Conservation (phyloP, 2,113 vertebrate genomes). For the Corythornis madagascariensis region DNA sequence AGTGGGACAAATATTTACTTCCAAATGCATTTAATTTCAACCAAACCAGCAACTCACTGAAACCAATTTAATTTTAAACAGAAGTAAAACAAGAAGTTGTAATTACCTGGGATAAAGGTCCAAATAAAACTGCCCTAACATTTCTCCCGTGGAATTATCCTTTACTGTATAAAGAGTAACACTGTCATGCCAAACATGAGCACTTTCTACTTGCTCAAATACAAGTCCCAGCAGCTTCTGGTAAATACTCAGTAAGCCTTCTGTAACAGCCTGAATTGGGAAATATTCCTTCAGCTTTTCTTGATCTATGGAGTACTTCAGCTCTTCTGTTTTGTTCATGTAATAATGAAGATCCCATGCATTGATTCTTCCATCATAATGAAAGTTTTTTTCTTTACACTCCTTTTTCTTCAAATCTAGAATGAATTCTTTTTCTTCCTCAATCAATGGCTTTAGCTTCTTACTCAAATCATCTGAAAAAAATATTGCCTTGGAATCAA, state of each 20-base stretch:
- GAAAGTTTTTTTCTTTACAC: constrained; percentile 80
- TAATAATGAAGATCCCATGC: constrained; percentile 95
- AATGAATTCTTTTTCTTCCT: constrained; percentile 87
- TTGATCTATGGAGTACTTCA: constrained; percentile 91
- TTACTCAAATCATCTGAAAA: constrained; percentile 84
- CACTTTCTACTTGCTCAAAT: constrained; percentile 79
- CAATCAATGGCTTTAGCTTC: constrained; percentile 83
- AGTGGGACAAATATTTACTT: not conserved
- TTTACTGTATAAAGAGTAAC: constrained; percentile 85
- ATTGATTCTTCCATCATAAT: constrained; percentile 87
- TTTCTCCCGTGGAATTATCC: constrained; percentile 82
- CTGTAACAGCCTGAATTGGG: constrained; percentile 88
- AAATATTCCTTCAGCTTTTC: constrained; percentile 94
- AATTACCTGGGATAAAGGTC: constrained; percentile 92
- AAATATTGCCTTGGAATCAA: not conserved
- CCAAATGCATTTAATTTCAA: not conserved
- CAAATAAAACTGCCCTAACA: constrained; percentile 92
- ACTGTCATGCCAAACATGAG: constrained; percentile 87
- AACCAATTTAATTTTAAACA: not conserved
- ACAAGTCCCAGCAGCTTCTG: constrained; percentile 90
- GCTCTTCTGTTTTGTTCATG: constrained; percentile 91
- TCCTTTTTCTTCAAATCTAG: constrained; percentile 89
- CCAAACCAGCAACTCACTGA: not conserved
- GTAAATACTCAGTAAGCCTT: constrained; percentile 89
- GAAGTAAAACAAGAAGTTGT: not conserved